Evolutionary conservation across 2,113 vertebrate genomes (phyloP).

Genomic region (Myanophis thanlyinensis): DNA sequence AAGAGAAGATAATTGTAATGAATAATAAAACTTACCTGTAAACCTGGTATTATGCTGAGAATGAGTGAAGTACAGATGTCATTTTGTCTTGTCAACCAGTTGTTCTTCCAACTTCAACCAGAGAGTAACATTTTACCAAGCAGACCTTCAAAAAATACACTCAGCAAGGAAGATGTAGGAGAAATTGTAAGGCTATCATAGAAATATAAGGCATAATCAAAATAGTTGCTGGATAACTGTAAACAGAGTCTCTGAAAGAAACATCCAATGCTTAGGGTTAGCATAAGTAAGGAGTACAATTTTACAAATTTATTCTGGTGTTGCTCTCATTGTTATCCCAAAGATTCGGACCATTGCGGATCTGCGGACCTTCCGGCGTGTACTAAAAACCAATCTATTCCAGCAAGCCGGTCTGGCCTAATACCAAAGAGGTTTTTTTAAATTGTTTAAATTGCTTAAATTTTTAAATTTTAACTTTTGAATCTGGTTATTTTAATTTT

Average conservation of each 20-base stretch:
- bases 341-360: too few relatives aligned
- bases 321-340: background rate
- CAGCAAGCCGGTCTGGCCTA: too few relatives aligned
- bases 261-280: constrained; percentile 16
- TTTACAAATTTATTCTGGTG: background rate
- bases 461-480: too few relatives aligned
- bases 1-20: background rate
- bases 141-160: fast-evolving
- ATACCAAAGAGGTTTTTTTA: too few relatives aligned
- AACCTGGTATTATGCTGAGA: constrained; percentile 33
- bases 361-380: too few relatives aligned
- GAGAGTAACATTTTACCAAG: background rate
- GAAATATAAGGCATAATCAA: background rate
- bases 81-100: constrained; percentile 6
- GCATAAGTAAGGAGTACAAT: background rate
- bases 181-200: background rate
- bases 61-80: constrained; percentile 28
- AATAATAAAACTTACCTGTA: constrained; percentile 48
- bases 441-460: too few relatives aligned
- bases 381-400: too few relatives aligned
- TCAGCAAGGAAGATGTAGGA: background rate
- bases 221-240: background rate
- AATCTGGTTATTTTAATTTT: too few relatives aligned
- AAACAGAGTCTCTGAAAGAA: background rate
- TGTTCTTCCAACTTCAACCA: constrained; percentile 32